Evolutionary conservation across 2,888 invertebrate species (phyloP), one percentile per base, ranked within the genome.

Genomic region (Chalcosyrphus nemorum): DNA sequence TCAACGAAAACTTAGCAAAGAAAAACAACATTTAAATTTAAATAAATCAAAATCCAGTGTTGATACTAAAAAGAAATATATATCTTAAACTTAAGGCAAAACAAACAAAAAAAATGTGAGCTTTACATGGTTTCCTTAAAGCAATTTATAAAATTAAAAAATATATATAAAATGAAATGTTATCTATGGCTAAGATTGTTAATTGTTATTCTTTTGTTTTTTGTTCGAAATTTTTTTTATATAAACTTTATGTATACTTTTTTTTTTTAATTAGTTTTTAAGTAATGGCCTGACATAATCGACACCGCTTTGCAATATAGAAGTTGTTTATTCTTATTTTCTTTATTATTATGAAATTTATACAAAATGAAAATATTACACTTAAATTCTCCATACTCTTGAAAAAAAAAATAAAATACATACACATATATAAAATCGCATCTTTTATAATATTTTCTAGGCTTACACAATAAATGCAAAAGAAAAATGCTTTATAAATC

Each of bases 111-210:
- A 47, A 87, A 87, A 87, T 75, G 88, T 88, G 89, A 89, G 89
- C 89, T 89, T 89, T 89, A 88, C 89, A 89, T 89, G 89, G 89
- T 89, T 89, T 89, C 89, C 86, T 66, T 78, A 81, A 81, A 75
- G 77, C 86, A 86, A 81, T 86, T 84, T 86, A 76, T 72, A 68
- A 56, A 47, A 56, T 21, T 43, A 27, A 59, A 43, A 13, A 38
- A 38, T 13, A 38, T 11, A 32, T 2, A 11, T n/a, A 41, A 63
- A 43, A 43, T 50, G 63, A 54, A 63, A 59, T 68, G 74, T 82
- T 76, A 71, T 77, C 50, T 78, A 82, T 63, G 56, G 7, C 24
- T 78, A 74, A 68, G 59, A 72, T 78, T 82, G 77, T 77, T 77
- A 54, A 65, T 66, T 57, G 24, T 59, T 72, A 38, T 24, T 24